These are phyloP conservation scores for Otolemur garnettii DNA, from an alignment of 2,113 vertebrate genomes.

Conservation along the genomic window DNA sequence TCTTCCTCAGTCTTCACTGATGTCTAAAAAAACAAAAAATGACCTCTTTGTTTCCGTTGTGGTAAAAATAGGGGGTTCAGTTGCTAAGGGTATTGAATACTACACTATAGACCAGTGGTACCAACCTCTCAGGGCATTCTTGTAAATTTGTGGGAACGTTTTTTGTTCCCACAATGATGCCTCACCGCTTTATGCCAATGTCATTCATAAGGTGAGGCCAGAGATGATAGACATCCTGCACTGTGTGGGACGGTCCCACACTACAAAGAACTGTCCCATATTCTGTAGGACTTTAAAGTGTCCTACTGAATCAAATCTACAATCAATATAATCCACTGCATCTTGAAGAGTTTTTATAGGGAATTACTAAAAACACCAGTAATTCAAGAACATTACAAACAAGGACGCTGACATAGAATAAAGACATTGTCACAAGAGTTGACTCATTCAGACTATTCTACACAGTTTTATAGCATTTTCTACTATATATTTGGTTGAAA, in stretches of 20 bases:
- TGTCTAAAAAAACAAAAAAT: slow-evolving; percentile 36
- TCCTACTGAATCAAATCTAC: background rate
- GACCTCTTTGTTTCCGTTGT: background rate
- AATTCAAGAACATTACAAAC: background rate
- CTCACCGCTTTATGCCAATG: background rate
- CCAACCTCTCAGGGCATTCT: background rate
- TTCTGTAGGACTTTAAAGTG: background rate
- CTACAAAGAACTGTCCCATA: background rate
- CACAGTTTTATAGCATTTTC: background rate
- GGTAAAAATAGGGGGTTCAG: background rate
- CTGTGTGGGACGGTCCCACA: background rate
- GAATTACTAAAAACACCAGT: background rate
- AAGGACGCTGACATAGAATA: background rate
- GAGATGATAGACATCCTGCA: background rate
- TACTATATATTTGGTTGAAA: background rate
- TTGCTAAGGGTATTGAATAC: background rate
- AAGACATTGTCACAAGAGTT: background rate
- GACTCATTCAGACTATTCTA: background rate
- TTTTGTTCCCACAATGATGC: background rate
- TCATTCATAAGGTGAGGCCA: background rate
- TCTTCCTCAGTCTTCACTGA: slow-evolving; percentile 53
- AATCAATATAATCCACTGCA: background rate
- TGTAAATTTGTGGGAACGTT: background rate
- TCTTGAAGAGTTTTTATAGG: background rate
- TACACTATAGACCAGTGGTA: background rate